Conservation (phyloP, 2,113 vertebrate species). For the Hydrolagus affinis region DNA sequence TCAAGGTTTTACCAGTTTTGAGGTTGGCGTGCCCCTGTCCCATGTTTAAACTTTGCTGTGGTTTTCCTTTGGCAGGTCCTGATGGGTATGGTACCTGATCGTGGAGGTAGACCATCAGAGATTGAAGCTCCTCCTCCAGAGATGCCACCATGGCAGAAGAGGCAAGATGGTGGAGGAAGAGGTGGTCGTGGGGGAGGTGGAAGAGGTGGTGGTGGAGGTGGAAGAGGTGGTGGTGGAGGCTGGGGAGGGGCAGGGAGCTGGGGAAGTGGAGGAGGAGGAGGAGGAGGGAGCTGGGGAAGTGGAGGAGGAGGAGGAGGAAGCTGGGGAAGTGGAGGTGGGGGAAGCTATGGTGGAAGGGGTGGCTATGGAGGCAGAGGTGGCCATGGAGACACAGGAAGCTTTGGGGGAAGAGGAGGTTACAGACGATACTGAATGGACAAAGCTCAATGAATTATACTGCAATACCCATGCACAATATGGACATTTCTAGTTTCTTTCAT, state of each 20-base stretch:
- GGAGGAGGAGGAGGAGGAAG: slow-evolving; percentile 38
- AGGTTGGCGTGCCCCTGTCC: too few relatives aligned
- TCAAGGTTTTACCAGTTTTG: too few relatives aligned
- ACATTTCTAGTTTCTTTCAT: background rate
- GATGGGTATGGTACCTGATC: slow-evolving; percentile 91
- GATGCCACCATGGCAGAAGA: slow-evolving; percentile 89
- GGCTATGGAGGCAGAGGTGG: slow-evolving; percentile 52
- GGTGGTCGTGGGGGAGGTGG: slow-evolving; percentile 50
- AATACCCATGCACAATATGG: background rate
- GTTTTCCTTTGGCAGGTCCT: slow-evolving; percentile 60
- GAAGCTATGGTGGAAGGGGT: slow-evolving; percentile 44
- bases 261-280: slow-evolving; percentile 36
- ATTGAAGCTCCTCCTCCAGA: slow-evolving; percentile 81
- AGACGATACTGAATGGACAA: slow-evolving; percentile 47
- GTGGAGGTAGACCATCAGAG: slow-evolving; percentile 84
- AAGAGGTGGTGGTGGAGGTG: slow-evolving; percentile 52
- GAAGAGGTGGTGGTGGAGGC: slow-evolving; percentile 46
- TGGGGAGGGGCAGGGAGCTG: slow-evolving; percentile 37
- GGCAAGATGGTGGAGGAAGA: slow-evolving; percentile 73
- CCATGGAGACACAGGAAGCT: slow-evolving; percentile 44
- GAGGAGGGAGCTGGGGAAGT: slow-evolving; percentile 45
- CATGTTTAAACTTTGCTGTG: background rate
- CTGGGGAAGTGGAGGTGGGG: slow-evolving; percentile 40
- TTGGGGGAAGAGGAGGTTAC: slow-evolving; percentile 53
- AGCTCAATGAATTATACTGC: background rate